Evolutionary conservation across 2,113 vertebrate genomes (phyloP).

Genomic region (Petrocephalus zakoni): DNA sequence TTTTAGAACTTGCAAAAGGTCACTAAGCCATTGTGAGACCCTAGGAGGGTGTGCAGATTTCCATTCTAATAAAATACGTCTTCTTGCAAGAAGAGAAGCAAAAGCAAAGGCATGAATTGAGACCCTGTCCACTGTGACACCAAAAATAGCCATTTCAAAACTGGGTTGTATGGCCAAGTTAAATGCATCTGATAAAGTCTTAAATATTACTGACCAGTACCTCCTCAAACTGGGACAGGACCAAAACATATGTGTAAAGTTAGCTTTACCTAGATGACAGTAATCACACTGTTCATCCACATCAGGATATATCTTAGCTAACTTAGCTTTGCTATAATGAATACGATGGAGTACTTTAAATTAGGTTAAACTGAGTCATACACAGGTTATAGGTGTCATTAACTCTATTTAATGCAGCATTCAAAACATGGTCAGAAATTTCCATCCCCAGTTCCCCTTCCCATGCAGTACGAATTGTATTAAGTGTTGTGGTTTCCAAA

Average conservation of each 20-base stretch:
- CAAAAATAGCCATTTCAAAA: neutral
- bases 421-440: no score
- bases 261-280: neutral
- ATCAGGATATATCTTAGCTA: neutral
- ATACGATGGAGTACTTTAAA: neutral
- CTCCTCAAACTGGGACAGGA: neutral
- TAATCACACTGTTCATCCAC: neutral
- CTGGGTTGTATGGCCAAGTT: neutral
- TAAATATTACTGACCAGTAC: neutral
- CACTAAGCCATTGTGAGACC: neutral
- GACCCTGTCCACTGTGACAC: neutral
- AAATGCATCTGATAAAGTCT: neutral
- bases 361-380: neutral
- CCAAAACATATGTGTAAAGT: neutral
- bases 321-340: neutral
- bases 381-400: neutral
- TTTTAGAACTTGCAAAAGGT: neutral
- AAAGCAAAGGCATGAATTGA: neutral
- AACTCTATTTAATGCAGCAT: no score
- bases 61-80: neutral
- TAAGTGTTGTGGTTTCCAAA: no score
- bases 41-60: neutral
- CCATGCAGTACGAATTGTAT: no score
- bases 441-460: no score
- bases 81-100: neutral